Base-by-base conservation (phyloP, 2,888 invertebrate genomes). In the Folsomia manolachei region DNA sequence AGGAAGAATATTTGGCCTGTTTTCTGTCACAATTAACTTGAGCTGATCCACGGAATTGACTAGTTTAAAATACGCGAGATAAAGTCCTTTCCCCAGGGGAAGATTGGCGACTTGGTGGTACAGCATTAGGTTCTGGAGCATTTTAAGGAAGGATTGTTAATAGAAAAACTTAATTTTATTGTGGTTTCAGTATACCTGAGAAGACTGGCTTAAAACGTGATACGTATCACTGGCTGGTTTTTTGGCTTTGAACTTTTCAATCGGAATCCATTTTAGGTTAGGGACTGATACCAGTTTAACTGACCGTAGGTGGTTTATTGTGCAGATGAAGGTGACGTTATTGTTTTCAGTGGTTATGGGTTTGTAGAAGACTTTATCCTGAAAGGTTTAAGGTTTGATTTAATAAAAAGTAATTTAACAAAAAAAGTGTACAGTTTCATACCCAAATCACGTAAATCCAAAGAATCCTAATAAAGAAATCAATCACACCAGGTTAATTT, bases 11-110 rank as follows among this genome's bases (percentile, higher is more conserved):
- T 97, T 98, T 2, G 98, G 98, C 1, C 93, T 90, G 82, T 93
- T 92, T 69, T 92, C 89, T 0, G 96, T 94, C 25, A 97, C 97
- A 63, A 98, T 91, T 11, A 98, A 91, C 82, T 95, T 91, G 63
- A 97, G 93, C 74, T 94, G 90, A 84, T 97, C 97, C 71, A 98
- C 94, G 1, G 97, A 96, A 80, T 95, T 95, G 83, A 95, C 94
- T 87, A 98, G 91, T 84, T 98, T 97, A 77, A 99, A 86, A 85
- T 97, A 99, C 53, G 97, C 95, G 79, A 99, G 86, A 85, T 99
- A 98, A 24, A 99, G 87, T 0, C 99, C 98, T 27, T 91, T 89
- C 1, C 90, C 88, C 65, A 98, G 85, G 81, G 91, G 91, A 70
- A 93, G 89, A 76, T 90, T 89, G 71, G 95, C 95, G 63, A 91